Evolutionary conservation across 2,888 invertebrate genomes (phyloP).

Genomic region (Brachynemurus nebulosus): DNA sequence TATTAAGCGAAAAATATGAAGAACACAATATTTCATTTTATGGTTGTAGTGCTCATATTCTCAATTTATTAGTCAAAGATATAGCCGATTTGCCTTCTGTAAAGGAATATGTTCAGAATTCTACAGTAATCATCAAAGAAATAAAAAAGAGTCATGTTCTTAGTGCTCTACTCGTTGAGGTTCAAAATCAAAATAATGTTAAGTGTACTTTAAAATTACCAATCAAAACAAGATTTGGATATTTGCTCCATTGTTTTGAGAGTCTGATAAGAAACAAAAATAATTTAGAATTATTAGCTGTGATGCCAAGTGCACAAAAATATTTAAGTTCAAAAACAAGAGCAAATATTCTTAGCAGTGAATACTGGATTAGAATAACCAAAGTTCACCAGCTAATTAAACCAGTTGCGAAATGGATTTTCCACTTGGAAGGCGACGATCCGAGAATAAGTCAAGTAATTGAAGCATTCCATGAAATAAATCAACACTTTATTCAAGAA

Average conservation of each 20-base stretch:
- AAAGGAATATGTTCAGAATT: constrained; percentile 13
- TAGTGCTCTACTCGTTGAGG: constrained; percentile 14
- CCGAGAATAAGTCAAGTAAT: constrained; percentile 17
- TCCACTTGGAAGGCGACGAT: constrained; percentile 16
- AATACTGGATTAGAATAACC: constrained; percentile 15
- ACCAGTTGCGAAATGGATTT: constrained; percentile 17
- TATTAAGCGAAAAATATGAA: constrained; percentile 18
- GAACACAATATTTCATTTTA: neutral
- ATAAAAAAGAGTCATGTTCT: constrained; percentile 19
- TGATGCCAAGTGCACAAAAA: constrained; percentile 15
- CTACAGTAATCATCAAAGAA: constrained; percentile 18
- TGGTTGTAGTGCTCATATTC: neutral
- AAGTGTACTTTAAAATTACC: constrained; percentile 16
- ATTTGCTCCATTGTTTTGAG: constrained; percentile 17
- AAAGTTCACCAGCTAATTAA: constrained; percentile 14
- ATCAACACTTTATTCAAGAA: constrained; percentile 17
- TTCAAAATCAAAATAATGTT: constrained; percentile 12
- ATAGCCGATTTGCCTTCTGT: constrained; percentile 15
- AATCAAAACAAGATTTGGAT: constrained; percentile 18
- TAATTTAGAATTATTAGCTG: constrained; percentile 18
- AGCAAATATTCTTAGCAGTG: constrained; percentile 15
- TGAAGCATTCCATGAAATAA: constrained; percentile 17
- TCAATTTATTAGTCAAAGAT: constrained; percentile 13
- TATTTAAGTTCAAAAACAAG: constrained; percentile 13
- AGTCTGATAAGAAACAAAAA: constrained; percentile 18